These are phyloP conservation scores for Chrysaora quinquecirrha DNA, from an alignment of 30 jellyfish, hydroid and myxozoan species.

Conservation along the genomic window DNA sequence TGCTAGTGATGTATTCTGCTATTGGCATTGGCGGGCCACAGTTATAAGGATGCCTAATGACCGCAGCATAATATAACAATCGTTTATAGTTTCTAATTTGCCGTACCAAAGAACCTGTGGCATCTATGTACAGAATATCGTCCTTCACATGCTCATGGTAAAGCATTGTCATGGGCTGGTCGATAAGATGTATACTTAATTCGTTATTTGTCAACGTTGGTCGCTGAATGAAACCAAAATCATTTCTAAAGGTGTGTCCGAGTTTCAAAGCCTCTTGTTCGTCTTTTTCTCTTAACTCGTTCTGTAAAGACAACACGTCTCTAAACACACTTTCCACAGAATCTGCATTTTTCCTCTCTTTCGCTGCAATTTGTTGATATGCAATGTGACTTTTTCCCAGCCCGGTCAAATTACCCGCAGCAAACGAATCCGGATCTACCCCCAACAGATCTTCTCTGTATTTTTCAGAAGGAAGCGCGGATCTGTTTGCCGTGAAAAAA, in stretches of 20 bases:
- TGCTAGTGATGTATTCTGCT: too few relatives aligned
- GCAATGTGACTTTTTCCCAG: constrained; percentile 18
- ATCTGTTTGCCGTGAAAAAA: too few relatives aligned
- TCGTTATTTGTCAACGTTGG: not conserved
- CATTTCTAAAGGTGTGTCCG: constrained; percentile 13
- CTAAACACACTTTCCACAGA: not conserved
- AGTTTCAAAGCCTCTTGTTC: too few relatives aligned
- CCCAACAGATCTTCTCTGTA: not conserved
- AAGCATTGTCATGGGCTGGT: constrained; percentile 26
- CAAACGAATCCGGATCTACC: not conserved
- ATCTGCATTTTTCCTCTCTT: constrained; percentile 12
- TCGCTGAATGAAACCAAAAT: constrained; percentile 21
- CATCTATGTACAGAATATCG: not conserved
- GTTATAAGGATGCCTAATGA: too few relatives aligned
- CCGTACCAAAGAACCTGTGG: constrained; percentile 21
- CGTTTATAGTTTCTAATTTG: not conserved
- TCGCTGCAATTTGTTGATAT: constrained; percentile 15
- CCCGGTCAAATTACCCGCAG: not conserved
- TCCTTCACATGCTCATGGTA: constrained; percentile 14
- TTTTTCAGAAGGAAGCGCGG: too few relatives aligned
- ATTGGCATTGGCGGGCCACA: too few relatives aligned
- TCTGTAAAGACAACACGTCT: not conserved
- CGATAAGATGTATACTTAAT: constrained; percentile 1
- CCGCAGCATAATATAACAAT: too few relatives aligned
- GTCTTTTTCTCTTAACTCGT: too few relatives aligned